A percentile compares a stretch with the other conserved stretches of the same genome.
Evolutionary conservation across 2,797 vertebrate species (phyloP).

Genomic region (Acomys russatus): DNA sequence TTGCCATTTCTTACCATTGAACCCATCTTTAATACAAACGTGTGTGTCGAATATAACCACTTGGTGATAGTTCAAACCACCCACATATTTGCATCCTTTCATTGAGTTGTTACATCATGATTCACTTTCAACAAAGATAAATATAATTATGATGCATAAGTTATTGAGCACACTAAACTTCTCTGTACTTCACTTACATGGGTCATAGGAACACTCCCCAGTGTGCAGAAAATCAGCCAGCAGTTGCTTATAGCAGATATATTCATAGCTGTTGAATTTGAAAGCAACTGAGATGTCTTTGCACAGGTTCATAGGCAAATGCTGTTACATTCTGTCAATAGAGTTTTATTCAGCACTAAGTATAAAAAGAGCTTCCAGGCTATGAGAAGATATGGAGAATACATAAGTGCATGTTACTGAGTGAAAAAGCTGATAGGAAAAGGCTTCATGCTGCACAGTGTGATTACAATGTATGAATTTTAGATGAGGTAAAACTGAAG

Average conservation of each 20-base stretch:
- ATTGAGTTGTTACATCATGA: background rate
- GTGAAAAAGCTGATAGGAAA: background rate
- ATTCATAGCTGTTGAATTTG: background rate
- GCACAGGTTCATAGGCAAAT: background rate
- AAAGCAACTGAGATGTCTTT: background rate
- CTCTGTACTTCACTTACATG: background rate
- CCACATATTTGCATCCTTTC: background rate
- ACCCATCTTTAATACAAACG: background rate
- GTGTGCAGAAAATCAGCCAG: background rate
- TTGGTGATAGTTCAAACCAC: background rate
- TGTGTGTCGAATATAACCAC: background rate
- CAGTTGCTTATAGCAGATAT: background rate
- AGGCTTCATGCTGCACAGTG: background rate
- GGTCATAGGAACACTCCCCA: background rate
- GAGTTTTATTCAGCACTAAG: background rate
- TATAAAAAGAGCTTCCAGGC: background rate
- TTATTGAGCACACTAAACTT: background rate
- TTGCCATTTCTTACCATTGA: background rate
- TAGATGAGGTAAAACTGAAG: background rate
- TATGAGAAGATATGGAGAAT: background rate
- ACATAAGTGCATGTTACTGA: background rate
- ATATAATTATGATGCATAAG: background rate
- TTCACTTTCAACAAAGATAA: slow-evolving; percentile 12
- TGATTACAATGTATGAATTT: background rate
- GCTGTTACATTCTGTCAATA: background rate